Percentiles rank a stretch among this genome's conserved stretches.
phyloP scores from a whole-genome alignment of 2,888 invertebrate genomes.

The Andrena flavipes region DNA sequence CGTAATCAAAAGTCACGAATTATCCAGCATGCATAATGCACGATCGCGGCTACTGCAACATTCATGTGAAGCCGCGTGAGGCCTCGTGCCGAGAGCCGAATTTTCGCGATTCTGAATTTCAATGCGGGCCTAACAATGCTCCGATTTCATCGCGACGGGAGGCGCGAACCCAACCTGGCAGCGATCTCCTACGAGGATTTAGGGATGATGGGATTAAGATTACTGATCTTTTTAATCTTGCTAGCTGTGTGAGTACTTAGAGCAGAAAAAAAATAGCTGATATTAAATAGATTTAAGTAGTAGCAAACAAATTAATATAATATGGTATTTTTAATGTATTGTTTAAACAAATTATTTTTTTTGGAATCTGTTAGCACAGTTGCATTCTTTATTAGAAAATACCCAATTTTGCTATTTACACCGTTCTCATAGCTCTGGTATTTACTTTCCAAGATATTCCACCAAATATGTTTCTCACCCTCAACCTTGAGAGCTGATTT shows the following conservation, averaged over 20 bases:
- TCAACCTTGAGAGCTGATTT: too few relatives aligned
- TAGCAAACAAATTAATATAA: too few relatives aligned
- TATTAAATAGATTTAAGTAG: neutral
- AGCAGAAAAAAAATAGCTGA: neutral
- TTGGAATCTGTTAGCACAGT: too few relatives aligned
- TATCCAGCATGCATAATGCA: constrained; percentile 76
- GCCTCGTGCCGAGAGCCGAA: constrained; percentile 18
- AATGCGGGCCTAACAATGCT: constrained; percentile 16
- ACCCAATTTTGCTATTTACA: too few relatives aligned
- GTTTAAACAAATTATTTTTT: too few relatives aligned
- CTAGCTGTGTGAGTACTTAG: neutral
- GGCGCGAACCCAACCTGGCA: neutral
- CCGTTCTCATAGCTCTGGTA: too few relatives aligned
- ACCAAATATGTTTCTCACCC: too few relatives aligned
- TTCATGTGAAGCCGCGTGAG: constrained; percentile 62
- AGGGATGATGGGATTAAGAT: neutral
- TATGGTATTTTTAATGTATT: too few relatives aligned
- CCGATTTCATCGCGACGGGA: neutral
- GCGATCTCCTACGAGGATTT: neutral
- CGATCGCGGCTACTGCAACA: constrained; percentile 70
- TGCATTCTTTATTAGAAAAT: too few relatives aligned
- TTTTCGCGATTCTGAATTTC: constrained; percentile 35
- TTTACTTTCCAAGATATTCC: too few relatives aligned
- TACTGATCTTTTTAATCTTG: neutral
- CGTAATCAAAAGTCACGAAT: constrained; percentile 79